Evolutionary conservation across 2,888 invertebrate species (phyloP).

Genomic region (Lapara coniferarum): DNA sequence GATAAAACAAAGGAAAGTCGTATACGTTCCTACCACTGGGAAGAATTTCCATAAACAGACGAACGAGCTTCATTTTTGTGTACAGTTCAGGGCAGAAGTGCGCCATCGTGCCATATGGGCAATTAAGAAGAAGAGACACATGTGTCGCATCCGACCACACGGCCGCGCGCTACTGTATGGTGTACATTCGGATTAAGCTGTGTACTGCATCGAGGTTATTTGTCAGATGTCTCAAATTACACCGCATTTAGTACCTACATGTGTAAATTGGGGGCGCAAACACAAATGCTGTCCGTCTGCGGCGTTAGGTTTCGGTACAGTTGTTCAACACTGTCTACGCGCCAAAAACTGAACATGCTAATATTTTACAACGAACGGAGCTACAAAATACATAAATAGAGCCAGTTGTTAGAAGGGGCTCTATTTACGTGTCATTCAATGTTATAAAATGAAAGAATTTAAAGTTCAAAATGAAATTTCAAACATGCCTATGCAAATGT

Average conservation of each 20-base stretch:
- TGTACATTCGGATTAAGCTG: neutral
- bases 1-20: conserved; percentile 5
- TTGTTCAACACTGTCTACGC: conserved; percentile 3
- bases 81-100: conserved; percentile 27
- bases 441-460: neutral
- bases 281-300: conserved; percentile 10
- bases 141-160: conserved; percentile 27
- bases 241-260: conserved; percentile 23
- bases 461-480: neutral
- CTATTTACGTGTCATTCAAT: neutral
- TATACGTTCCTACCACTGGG: neutral
- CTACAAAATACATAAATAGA: neutral
- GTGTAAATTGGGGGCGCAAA: conserved; percentile 27
- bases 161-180: neutral
- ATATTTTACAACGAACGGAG: neutral
- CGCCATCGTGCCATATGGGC: conserved; percentile 36
- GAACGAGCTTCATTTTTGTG: neutral
- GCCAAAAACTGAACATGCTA: neutral
- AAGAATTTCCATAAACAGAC: conserved; percentile 8
- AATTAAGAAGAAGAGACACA: conserved; percentile 32
- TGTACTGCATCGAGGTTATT: neutral
- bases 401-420: neutral
- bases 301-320: conserved; percentile 4
- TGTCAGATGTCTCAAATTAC: conserved; percentile 21
- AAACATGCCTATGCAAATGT: neutral